phyloP scores from a whole-genome alignment of 1,140 invertebrate species.

The Trachymyrmex septentrionalis region DNA sequence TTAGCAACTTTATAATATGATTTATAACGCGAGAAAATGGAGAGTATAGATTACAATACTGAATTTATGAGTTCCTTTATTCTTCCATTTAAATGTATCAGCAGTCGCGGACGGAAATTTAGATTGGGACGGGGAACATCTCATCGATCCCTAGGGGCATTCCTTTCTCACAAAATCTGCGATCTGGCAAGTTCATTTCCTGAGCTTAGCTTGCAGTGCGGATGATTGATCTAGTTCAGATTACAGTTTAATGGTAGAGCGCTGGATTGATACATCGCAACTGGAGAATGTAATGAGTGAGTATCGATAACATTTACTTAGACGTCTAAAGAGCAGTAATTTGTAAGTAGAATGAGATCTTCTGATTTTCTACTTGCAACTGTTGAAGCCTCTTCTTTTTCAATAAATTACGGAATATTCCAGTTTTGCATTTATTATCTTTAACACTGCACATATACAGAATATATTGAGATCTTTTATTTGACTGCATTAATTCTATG shows the following conservation, averaged over 20 bases:
- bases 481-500: background rate
- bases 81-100: conserved; percentile 54
- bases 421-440: background rate
- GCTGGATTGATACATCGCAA: conserved; percentile 45
- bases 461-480: background rate
- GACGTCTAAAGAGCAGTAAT: background rate
- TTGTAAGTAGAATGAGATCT: background rate
- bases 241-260: conserved; percentile 57
- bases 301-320: conserved; percentile 47
- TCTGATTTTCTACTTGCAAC: background rate
- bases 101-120: background rate
- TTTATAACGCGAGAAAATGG: background rate
- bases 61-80: conserved; percentile 4
- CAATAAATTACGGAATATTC: background rate
- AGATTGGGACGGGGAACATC: conserved; percentile 15
- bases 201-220: conserved; percentile 39
- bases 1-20: background rate
- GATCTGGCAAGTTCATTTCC: conserved; percentile 65
- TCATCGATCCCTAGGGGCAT: conserved; percentile 50
- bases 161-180: conserved; percentile 48
- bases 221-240: conserved; percentile 65
- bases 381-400: background rate
- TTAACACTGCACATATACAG: background rate
- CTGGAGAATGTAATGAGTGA: conserved; percentile 43
- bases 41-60: background rate